These are phyloP conservation scores for Otus sunia DNA, from an alignment of 2,113 vertebrate genomes.

Conservation along the genomic window DNA sequence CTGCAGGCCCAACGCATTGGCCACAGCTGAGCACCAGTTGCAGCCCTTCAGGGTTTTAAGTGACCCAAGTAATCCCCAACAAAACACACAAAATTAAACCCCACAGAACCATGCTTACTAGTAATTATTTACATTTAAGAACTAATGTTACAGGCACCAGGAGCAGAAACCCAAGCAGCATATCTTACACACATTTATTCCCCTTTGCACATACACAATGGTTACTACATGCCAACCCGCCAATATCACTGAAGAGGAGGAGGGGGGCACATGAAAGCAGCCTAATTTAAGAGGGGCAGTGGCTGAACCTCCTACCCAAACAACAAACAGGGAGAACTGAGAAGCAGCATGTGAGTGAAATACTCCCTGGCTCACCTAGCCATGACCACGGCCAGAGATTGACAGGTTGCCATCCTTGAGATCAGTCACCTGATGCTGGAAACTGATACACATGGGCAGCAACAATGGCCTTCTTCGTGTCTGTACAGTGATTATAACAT, in stretches of 20 bases:
- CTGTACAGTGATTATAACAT: accelerated
- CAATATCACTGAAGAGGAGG: accelerated
- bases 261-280: accelerated
- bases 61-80: accelerated
- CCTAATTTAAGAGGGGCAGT: not conserved
- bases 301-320: not conserved
- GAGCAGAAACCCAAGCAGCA: accelerated
- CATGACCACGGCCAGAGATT: accelerated
- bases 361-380: not conserved
- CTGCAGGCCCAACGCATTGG: accelerated
- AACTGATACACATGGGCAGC: accelerated
- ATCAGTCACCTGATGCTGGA: not conserved
- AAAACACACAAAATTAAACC: not conserved
- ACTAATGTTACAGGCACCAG: accelerated
- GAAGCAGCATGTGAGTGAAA: accelerated
- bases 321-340: accelerated
- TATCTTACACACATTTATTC: accelerated
- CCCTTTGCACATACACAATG: accelerated
- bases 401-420: accelerated
- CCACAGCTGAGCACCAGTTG: not conserved
- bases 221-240: not conserved
- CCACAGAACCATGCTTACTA: accelerated
- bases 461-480: accelerated
- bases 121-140: not conserved
- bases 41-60: not conserved